phyloP scores from a whole-genome alignment of 1,140 invertebrate species.

The Coelopa frigida region DNA sequence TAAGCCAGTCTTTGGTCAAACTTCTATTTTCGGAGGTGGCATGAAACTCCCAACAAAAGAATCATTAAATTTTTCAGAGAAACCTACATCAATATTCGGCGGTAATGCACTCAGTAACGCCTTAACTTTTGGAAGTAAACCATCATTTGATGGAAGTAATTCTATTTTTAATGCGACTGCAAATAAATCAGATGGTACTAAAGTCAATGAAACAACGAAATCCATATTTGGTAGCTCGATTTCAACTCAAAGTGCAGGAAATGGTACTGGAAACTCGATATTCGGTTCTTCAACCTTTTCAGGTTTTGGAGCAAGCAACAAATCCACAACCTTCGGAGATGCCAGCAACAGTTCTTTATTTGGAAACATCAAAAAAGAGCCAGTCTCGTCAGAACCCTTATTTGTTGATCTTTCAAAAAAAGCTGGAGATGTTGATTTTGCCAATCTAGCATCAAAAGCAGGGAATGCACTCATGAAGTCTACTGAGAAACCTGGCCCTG shows the following conservation, averaged over 20 bases:
- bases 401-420: conserved; percentile 20
- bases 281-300: conserved; percentile 9
- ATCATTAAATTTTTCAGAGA: too few species aligned
- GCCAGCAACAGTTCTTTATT: not conserved
- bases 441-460: conserved; percentile 23
- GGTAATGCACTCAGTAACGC: not conserved
- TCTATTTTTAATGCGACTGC: not conserved
- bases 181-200: too few species aligned
- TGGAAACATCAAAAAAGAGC: conserved; percentile 6
- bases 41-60: too few species aligned
- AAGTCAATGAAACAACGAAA: conserved; percentile 1
- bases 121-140: too few species aligned
- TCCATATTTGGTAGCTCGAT: conserved; percentile 13
- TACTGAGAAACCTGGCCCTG: conserved; percentile 18
- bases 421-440: conserved; percentile 36
- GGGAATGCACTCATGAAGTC: not conserved
- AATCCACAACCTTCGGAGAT: not conserved
- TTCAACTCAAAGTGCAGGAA: conserved; percentile 4
- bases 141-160: too few species aligned
- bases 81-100: conserved; percentile 14
- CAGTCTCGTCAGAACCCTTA: too few species aligned
- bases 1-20: too few species aligned
- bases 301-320: not conserved
- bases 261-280: conserved; percentile 8
- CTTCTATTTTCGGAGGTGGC: too few species aligned